Evolutionary conservation across 2,113 vertebrate genomes (phyloP).

Genomic region (Varanus salvator): DNA sequence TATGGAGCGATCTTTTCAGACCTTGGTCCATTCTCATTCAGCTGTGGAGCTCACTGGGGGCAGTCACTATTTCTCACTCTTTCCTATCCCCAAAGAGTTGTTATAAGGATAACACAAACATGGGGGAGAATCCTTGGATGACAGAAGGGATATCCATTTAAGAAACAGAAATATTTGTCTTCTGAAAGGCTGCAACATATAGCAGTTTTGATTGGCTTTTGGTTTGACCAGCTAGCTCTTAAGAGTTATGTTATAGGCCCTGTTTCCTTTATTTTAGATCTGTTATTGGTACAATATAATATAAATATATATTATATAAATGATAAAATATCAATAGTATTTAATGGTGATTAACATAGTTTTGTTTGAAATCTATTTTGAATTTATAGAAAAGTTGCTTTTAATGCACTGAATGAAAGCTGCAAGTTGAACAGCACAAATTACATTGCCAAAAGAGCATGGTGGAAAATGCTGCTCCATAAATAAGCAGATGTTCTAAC

Average conservation of each 20-base stretch:
- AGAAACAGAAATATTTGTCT: neutral
- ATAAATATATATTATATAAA: too few relatives aligned
- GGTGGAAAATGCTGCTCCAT: neutral
- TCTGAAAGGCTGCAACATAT: neutral
- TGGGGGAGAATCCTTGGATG: too few relatives aligned
- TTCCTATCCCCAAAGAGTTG: too few relatives aligned
- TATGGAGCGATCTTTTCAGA: neutral
- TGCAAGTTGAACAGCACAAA: neutral
- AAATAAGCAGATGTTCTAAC: neutral
- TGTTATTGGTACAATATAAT: neutral
- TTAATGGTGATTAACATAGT: neutral
- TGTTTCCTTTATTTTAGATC: neutral
- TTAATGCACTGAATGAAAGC: neutral
- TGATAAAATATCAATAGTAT: neutral
- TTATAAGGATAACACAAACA: too few relatives aligned
- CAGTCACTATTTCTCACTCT: too few relatives aligned
- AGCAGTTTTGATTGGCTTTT: neutral
- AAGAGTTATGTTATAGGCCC: neutral
- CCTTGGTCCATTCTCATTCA: too few relatives aligned
- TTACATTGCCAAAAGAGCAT: neutral
- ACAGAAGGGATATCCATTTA: too few relatives aligned
- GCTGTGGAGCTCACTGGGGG: too few relatives aligned
- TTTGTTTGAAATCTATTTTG: neutral
- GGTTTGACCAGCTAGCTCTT: neutral
- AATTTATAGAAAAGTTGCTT: neutral